phyloP scores from a whole-genome alignment of 2,888 invertebrate species.

The Hanleya hanleyi region DNA sequence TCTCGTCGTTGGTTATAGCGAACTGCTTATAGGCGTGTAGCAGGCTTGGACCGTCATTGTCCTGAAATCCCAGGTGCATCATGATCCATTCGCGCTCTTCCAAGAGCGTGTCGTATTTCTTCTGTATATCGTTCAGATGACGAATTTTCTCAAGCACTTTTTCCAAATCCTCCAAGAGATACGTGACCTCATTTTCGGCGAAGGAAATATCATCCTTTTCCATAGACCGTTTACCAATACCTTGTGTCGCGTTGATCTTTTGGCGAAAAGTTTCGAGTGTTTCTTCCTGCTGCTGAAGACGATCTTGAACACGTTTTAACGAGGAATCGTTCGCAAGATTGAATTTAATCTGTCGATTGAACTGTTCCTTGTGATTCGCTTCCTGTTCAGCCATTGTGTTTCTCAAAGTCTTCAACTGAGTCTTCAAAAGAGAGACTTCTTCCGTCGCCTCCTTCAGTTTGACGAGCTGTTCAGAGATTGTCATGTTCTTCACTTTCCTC shows the following conservation, averaged over 20 bases:
- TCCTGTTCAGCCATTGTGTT: slow-evolving; percentile 42
- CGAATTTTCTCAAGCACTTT: slow-evolving; percentile 46
- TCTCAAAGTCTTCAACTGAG: slow-evolving; percentile 42
- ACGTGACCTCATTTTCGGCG: slow-evolving; percentile 44
- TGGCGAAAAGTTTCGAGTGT: slow-evolving; percentile 21
- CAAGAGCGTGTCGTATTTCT: slow-evolving; percentile 48
- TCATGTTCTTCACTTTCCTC: slow-evolving; percentile 39
- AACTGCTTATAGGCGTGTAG: slow-evolving; percentile 54
- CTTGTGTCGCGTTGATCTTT: slow-evolving; percentile 28
- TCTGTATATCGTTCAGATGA: slow-evolving; percentile 42
- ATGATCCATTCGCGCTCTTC: slow-evolving; percentile 56
- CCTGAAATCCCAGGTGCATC: slow-evolving; percentile 49
- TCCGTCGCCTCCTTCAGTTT: slow-evolving; percentile 37
- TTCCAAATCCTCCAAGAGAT: slow-evolving; percentile 51
- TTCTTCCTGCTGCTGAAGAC: slow-evolving; percentile 15
- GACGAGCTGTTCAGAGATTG: slow-evolving; percentile 42
- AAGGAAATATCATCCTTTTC: slow-evolving; percentile 42
- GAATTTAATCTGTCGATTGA: slow-evolving; percentile 55
- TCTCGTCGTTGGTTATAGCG: slow-evolving; percentile 47
- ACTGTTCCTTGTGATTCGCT: slow-evolving; percentile 45
- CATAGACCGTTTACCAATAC: slow-evolving; percentile 11
- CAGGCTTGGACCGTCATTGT: slow-evolving; percentile 37
- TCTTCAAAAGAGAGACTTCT: slow-evolving; percentile 41
- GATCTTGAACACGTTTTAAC: slow-evolving; percentile 42
- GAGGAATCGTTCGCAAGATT: slow-evolving; percentile 60